A percentile compares a stretch with the other conserved stretches of the same genome.
Conservation (phyloP, 1,140 invertebrate species). For the Muscidifurax raptorellus region DNA sequence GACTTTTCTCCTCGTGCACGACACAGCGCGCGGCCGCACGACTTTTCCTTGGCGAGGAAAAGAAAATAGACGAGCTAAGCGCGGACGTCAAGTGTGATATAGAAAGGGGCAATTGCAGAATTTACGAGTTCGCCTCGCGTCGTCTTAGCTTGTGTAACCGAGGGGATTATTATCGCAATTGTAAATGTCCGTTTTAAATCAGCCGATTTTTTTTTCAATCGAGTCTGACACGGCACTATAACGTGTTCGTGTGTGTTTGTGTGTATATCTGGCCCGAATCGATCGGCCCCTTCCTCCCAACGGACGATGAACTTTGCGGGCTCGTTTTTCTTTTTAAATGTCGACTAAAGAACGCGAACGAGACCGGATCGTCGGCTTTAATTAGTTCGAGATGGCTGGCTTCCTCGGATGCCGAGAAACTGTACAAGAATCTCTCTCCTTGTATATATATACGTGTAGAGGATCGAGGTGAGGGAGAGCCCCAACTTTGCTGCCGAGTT, state of each 20-base stretch:
- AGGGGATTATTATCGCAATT: no score
- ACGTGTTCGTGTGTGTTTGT: neutral
- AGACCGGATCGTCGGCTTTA: neutral
- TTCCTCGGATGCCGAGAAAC: neutral
- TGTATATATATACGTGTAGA: no score
- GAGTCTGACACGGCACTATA: neutral
- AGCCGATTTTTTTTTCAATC: neutral
- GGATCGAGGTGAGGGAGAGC: no score
- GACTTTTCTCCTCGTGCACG: neutral
- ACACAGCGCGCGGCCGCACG: no score
- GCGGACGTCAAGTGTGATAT: neutral
- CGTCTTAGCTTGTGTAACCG: no score
- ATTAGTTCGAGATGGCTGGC: conserved; percentile 23
- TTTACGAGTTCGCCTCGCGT: no score
- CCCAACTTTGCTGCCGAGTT: neutral
- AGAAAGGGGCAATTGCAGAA: neutral
- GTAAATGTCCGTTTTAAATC: no score
- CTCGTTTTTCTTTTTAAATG: conserved; percentile 15
- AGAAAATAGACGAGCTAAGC: neutral
- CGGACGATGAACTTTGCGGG: conserved; percentile 32
- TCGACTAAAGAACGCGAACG: neutral
- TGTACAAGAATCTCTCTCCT: neutral
- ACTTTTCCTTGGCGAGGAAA: conserved; percentile 5
- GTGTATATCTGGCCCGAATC: conserved; percentile 23
- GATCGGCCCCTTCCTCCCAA: neutral